Evolutionary conservation across 1,140 invertebrate species (phyloP).

Genomic region (Zaprionus vittiger): DNA sequence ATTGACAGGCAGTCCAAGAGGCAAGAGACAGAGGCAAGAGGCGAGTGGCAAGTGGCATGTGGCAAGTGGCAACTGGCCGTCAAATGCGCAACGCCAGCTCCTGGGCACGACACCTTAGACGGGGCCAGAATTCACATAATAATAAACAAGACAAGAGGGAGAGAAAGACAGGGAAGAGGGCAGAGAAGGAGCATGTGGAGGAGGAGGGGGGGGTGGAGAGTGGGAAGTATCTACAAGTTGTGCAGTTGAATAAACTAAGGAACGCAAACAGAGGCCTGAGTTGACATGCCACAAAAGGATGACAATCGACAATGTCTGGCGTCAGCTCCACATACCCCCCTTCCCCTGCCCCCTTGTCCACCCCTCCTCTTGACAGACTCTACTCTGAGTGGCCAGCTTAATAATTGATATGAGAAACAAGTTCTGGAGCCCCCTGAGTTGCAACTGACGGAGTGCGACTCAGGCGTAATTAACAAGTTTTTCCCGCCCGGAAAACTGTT

Average conservation of each 20-base stretch:
- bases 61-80: constrained; percentile 46
- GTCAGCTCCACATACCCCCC: constrained; percentile 3
- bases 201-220: constrained; percentile 2
- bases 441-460: constrained; percentile 57
- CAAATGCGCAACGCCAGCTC: constrained; percentile 71
- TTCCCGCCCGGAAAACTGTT: constrained; percentile 48
- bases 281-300: constrained; percentile 68
- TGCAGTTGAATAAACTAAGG: constrained; percentile 79
- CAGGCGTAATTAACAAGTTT: constrained; percentile 79
- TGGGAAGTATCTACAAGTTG: constrained; percentile 62
- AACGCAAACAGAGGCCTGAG: constrained; percentile 36
- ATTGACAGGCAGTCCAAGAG: constrained; percentile 69
- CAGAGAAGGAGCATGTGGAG: neutral
- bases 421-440: constrained; percentile 22
- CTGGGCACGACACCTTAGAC: constrained; percentile 70
- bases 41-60: constrained; percentile 29
- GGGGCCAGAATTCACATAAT: constrained; percentile 66
- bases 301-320: constrained; percentile 76
- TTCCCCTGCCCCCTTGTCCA: constrained; percentile 13
- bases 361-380: constrained; percentile 6
- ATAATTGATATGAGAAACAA: constrained; percentile 82
- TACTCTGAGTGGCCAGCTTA: constrained; percentile 53
- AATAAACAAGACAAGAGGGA: constrained; percentile 70
- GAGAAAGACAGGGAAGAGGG: neutral
- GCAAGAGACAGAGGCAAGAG: constrained; percentile 27